Evolutionary conservation across 1,140 invertebrate species (phyloP).

Genomic region (Mylabris phalerata): DNA sequence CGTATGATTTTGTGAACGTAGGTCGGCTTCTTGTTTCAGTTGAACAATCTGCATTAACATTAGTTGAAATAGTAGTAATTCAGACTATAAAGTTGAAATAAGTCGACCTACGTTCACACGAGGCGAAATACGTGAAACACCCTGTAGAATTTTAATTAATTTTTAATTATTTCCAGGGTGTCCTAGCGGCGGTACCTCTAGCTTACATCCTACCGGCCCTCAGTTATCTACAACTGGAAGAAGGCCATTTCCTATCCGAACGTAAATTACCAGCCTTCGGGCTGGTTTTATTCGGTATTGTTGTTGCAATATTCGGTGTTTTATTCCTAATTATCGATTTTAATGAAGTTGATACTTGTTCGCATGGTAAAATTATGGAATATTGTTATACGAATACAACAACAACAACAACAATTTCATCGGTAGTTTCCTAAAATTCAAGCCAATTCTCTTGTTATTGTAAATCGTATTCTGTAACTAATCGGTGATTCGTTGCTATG

Average conservation of each 20-base stretch:
- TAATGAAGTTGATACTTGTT: slow-evolving; percentile 37
- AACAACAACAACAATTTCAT: slow-evolving; percentile 1
- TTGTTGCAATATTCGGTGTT: slow-evolving; percentile 51
- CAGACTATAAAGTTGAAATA: too few species aligned
- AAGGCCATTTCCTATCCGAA: slow-evolving; percentile 59
- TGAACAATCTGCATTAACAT: too few species aligned
- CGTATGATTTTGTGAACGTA: too few species aligned
- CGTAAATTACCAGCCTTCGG: slow-evolving; percentile 67
- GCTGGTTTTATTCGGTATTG: slow-evolving; percentile 61
- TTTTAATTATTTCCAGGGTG: slow-evolving; percentile 51
- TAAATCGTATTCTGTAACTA: too few species aligned
- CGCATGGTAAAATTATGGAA: slow-evolving; percentile 36
- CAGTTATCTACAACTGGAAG: slow-evolving; percentile 71
- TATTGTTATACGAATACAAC: slow-evolving; percentile 28
- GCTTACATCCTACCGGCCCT: slow-evolving; percentile 79
- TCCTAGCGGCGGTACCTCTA: slow-evolving; percentile 75
- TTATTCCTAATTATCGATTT: slow-evolving; percentile 38
- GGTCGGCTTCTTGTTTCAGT: too few species aligned
- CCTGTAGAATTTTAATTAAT: too few species aligned
- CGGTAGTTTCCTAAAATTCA: neutral
- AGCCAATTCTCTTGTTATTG: neutral
- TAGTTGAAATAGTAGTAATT: too few species aligned
- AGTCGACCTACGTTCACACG: too few species aligned
- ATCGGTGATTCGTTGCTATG: too few species aligned
- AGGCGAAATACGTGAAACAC: neutral